phyloP scores from a whole-genome alignment of 2,888 invertebrate genomes.

The Drosophila cognata region DNA sequence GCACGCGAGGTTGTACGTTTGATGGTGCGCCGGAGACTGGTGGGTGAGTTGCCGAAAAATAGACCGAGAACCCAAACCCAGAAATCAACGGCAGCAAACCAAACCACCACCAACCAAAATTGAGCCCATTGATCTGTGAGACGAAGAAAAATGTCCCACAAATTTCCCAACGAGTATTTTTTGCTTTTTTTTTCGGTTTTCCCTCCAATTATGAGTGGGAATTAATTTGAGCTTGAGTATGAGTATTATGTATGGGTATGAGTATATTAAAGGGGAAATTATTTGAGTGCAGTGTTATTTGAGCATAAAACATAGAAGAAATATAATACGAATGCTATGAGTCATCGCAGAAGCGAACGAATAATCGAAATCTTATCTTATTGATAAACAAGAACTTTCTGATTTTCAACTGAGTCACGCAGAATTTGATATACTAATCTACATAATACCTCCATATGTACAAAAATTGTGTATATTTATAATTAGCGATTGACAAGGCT shows the following conservation, averaged over 20 bases:
- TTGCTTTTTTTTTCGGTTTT: constrained; percentile 11
- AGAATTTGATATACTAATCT: constrained; percentile 36
- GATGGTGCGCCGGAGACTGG: constrained; percentile 82
- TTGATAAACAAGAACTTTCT: constrained; percentile 17
- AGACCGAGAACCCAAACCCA: constrained; percentile 66
- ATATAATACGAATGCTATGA: constrained; percentile 19
- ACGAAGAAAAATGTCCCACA: constrained; percentile 53
- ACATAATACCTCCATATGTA: constrained; percentile 17
- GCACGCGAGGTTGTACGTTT: constrained; percentile 72
- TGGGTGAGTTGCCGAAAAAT: constrained; percentile 81
- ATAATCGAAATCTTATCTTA: constrained; percentile 42
- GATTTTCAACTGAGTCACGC: constrained; percentile 45
- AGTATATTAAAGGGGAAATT: constrained; percentile 1
- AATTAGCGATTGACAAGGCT: constrained; percentile 1
- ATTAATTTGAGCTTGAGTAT: not conserved
- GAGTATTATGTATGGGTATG: not conserved
- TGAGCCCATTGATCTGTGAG: constrained; percentile 47
- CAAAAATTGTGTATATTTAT: not conserved
- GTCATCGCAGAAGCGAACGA: constrained; percentile 20
- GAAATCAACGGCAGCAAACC: constrained; percentile 23
- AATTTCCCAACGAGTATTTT: constrained; percentile 14
- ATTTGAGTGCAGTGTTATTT: constrained; percentile 42
- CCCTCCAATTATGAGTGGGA: constrained; percentile 7
- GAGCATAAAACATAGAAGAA: constrained; percentile 19
- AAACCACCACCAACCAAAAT: constrained; percentile 42